Evolutionary conservation across 2,113 vertebrate species (phyloP).

Genomic region (Halcyon senegalensis): DNA sequence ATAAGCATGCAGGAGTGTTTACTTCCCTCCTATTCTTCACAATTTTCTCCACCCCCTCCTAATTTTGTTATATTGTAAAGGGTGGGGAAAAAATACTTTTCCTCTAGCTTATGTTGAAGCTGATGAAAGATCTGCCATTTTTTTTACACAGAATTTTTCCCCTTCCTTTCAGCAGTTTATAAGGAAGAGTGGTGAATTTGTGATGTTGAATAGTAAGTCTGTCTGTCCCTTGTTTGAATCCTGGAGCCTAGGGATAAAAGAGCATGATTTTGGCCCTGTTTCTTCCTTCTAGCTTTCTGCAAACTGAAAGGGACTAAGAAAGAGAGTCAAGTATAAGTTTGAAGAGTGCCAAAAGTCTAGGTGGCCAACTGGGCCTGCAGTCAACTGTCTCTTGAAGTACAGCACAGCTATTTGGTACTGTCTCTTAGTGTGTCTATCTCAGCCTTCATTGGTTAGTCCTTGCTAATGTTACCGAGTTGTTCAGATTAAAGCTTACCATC

Average conservation of each 20-base stretch:
- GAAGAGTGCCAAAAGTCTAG: not conserved
- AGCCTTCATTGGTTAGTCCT: not conserved
- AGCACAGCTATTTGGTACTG: not conserved
- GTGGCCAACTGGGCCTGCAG: constrained; percentile 1
- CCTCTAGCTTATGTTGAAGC: not conserved
- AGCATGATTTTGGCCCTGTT: not conserved
- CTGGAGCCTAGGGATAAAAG: not conserved
- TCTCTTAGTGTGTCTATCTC: not conserved
- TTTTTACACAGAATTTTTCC: not conserved
- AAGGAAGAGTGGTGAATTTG: not conserved
- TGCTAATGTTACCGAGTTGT: not conserved
- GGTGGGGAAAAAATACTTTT: not conserved
- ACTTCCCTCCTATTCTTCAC: not conserved
- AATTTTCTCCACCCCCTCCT: not conserved
- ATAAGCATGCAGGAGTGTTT: not conserved
- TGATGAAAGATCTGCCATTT: not conserved
- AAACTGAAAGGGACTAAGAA: not conserved
- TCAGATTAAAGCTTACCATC: not conserved
- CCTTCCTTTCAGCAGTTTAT: not conserved
- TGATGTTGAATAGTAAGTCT: not conserved
- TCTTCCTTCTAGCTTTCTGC: constrained; percentile 14
- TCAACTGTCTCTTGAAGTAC: not conserved
- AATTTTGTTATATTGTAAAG: not conserved
- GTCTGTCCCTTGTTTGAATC: not conserved
- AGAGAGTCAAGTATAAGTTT: not conserved